Conservation (phyloP, 2,888 invertebrate genomes). For the Strigamia transsilvanica region DNA sequence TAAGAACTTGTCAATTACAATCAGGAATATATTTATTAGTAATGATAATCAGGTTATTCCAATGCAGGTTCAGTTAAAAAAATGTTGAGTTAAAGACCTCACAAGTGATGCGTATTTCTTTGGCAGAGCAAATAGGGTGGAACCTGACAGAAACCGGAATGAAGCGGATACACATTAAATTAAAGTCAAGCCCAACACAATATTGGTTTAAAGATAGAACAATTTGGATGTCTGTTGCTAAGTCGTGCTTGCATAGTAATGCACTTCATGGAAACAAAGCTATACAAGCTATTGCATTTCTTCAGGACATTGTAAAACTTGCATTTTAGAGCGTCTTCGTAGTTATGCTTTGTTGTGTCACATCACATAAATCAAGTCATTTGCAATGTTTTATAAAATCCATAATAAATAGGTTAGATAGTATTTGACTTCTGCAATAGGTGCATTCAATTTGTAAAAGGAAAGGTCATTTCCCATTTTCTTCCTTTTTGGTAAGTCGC, state of each 20-base stretch:
- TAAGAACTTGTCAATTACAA: not conserved
- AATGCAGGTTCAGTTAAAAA: not conserved
- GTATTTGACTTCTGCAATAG: no score
- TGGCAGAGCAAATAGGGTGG: constrained; percentile 26
- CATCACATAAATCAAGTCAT: no score
- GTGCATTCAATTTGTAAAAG: no score
- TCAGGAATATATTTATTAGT: constrained; percentile 1
- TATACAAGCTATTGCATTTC: no score
- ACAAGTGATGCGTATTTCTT: not conserved
- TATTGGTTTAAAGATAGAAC: not conserved
- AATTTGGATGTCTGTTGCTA: not conserved
- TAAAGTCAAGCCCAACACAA: constrained; percentile 1
- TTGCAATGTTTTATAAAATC: no score
- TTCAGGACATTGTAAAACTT: no score
- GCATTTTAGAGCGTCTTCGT: no score
- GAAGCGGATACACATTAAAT: constrained; percentile 20
- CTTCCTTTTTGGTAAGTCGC: no score
- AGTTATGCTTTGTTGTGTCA: no score
- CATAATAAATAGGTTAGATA: no score
- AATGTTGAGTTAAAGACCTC: not conserved
- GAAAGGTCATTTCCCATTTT: no score
- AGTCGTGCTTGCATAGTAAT: not conserved
- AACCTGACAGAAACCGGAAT: constrained; percentile 30
- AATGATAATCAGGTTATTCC: constrained; percentile 1
- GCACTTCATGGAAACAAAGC: no score